Evolutionary conservation across 2,888 invertebrate species (phyloP), one percentile per base, ranked within the genome.

Genomic region (Caenorhabditis sp.): DNA sequence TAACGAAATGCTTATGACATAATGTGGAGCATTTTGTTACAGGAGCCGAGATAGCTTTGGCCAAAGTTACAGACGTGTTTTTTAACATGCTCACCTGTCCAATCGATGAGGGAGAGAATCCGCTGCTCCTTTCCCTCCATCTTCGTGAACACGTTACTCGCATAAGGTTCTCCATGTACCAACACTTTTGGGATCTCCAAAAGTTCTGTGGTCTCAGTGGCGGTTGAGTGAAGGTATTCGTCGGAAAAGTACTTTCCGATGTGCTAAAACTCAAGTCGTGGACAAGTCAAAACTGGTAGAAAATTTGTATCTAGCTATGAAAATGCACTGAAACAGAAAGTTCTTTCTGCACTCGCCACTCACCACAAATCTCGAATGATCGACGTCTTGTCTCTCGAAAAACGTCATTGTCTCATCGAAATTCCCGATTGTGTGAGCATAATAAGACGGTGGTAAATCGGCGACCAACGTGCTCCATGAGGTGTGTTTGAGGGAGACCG

Each of bases 161-260:
- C 87, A 31, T 87, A 86, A 10, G 90, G 90, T 73, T 90, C 88
- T 10, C 90, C 90, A 58, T 90, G 90, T 14, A 90, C 86, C 51
- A 90, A 77, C 63, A 89, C 89, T 49, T 83, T 83, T 1, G 87
- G 87, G 49, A 88, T 83, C 7, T 77, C 68, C 31, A 89, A 66
- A 44, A 82, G 63, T 16, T 85, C 82, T 16, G 88, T 85, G 10
- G 87, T 85, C 56, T 88, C 85, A 22, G 88, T 85, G 28, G 86
- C 89, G 8, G 85, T 87, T 35, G 83, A 84, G 19, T 85, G 85
- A 3, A 89, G 83, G 63, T 84, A 88, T 38, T 86, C 86, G 19
- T 84, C 85, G 16, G 85, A 81, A 68, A 89, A 86, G 73, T 82
- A 88, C 54, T 87, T 84, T 28, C 82, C 85, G 14, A 80, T 82